Evolutionary conservation across 2,888 invertebrate genomes (phyloP).

Genomic region (Drosophila mulleri): DNA sequence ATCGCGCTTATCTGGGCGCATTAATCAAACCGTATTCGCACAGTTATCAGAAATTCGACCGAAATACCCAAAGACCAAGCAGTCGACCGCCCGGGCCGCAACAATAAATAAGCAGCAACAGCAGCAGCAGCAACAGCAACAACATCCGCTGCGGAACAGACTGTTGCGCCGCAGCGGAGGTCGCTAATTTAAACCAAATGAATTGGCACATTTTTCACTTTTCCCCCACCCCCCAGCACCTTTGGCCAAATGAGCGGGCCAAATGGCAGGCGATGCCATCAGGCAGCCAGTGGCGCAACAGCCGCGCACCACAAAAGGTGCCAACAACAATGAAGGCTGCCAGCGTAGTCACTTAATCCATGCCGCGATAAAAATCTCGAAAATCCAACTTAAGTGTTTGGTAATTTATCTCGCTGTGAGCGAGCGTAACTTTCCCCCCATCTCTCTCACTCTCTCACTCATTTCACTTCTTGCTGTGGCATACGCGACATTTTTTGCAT

Average conservation of each 20-base stretch:
- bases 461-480: conserved; percentile 4
- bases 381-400: conserved; percentile 84
- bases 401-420: conserved; percentile 82
- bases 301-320: conserved; percentile 49
- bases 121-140: conserved; percentile 18
- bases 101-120: conserved; percentile 55
- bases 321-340: conserved; percentile 34
- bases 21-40: conserved; percentile 80
- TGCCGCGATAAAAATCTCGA: conserved; percentile 84
- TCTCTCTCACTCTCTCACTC: not conserved
- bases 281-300: conserved; percentile 23
- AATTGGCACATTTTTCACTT: conserved; percentile 85
- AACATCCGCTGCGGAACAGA: conserved; percentile 62
- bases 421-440: conserved; percentile 23
- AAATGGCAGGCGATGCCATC: conserved; percentile 48
- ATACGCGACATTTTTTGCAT: conserved; percentile 68
- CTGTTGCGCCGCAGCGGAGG: conserved; percentile 76
- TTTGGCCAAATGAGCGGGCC: conserved; percentile 61
- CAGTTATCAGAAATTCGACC: conserved; percentile 48
- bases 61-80: conserved; percentile 1
- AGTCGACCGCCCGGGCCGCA: conserved; percentile 46
- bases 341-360: conserved; percentile 79
- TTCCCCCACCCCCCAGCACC: conserved; percentile 26
- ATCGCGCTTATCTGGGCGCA: conserved; percentile 83
- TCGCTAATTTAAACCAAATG: conserved; percentile 84